Base-by-base conservation (phyloP, 2,888 invertebrate genomes). In the Polydesmus complanatus region DNA sequence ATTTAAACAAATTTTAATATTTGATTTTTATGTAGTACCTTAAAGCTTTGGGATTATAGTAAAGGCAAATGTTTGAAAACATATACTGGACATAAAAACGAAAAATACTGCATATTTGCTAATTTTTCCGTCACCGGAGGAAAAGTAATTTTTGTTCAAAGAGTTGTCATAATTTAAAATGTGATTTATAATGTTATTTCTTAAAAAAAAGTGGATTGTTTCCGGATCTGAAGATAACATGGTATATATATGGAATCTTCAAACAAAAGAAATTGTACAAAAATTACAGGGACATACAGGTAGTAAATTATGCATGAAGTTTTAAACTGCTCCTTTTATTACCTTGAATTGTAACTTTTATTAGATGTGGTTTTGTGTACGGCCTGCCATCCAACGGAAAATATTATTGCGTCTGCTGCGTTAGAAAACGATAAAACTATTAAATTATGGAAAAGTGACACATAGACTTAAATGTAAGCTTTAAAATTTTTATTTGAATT, bases 121-220 rank as follows among this genome's bases (percentile, higher is more conserved):
- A 99, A 99, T 76, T 98, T 98, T 75, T 98, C 97, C 47, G 97
- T 99, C 5, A 99, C 98, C 19, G 98, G 98, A 62, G 98, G 98
- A 72, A 98, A 99, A 83, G 92, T 90, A 73, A 70, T 14, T 18
- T 37, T 47, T 61, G 11, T 19, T 62, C 27, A 11, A 54, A 25
- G n/a, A 8, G 25, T 3, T 8, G 18, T 1, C 18, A 37, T 60
- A 27, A 49, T 1, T 54, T n/a, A 54, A 26, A 37, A 19, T 11
- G 48, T 21, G 22, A 58, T 21, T 49, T 60, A 18, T n/a, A n/a
- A 14, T 47, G 11, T 22, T 18, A 19, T 62, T 26, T 27, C 49
- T 26, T 50, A 48, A 52, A 27, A 55, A 57, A 49, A 75, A 94
- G 90, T 98, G 98, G 98, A 99, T 98, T 73, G 97, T 99, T 54